Percentiles rank a stretch among this genome's conserved stretches.
These are phyloP conservation scores for Sebastolobus altivelis DNA, from an alignment of 2,797 vertebrate genomes.

Conservation along the genomic window DNA sequence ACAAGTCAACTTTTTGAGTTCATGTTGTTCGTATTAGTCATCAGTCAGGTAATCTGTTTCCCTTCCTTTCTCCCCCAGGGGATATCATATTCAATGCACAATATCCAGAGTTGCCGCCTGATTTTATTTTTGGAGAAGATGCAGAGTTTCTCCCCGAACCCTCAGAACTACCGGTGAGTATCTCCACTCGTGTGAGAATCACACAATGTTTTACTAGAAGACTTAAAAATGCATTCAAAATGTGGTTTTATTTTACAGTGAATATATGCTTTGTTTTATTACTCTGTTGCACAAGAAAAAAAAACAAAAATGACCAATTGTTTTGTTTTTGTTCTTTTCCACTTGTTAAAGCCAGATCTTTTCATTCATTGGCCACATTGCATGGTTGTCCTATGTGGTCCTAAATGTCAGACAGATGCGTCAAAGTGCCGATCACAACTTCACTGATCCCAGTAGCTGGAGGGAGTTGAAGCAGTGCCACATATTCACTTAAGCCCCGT, in stretches of 20 bases:
- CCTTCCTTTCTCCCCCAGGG: conserved; percentile 84
- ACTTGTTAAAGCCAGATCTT: neutral
- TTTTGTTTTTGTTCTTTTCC: conserved; percentile 11
- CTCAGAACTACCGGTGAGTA: conserved; percentile 92
- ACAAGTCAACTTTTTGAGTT: conserved; percentile 6
- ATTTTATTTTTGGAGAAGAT: conserved; percentile 99
- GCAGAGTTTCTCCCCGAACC: conserved; percentile 97
- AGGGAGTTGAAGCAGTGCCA: conserved; percentile 26
- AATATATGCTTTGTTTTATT: neutral
- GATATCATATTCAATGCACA: conserved; percentile 98
- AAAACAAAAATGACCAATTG: neutral
- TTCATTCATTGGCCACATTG: neutral
- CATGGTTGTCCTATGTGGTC: conserved; percentile 5
- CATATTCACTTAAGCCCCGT: neutral
- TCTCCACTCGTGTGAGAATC: neutral
- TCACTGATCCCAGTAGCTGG: conserved; percentile 9
- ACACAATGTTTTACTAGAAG: neutral
- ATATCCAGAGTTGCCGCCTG: conserved; percentile 96
- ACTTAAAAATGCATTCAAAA: neutral
- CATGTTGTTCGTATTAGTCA: neutral
- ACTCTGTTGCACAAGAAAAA: neutral
- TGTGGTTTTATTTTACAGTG: neutral
- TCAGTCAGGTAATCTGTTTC: neutral
- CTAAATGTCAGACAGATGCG: conserved; percentile 33
- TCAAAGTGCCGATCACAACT: conserved; percentile 27